Evolutionary conservation across 1,140 invertebrate genomes (phyloP).

Genomic region (Drosophila santomea): DNA sequence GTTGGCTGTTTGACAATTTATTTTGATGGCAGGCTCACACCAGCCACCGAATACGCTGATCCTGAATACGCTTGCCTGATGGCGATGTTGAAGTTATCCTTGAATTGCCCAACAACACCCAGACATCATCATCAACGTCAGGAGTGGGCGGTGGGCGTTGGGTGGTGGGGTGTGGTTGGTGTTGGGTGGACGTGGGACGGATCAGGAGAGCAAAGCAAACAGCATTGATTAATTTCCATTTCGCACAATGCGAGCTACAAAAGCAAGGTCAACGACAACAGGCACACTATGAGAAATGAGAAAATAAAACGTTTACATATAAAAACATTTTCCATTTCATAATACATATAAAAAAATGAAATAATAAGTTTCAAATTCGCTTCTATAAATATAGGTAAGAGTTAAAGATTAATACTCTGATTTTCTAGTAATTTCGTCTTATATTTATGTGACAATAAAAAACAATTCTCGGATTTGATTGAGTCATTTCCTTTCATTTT

Average conservation of each 20-base stretch:
- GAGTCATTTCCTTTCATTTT: too few relatives aligned
- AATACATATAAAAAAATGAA: too few relatives aligned
- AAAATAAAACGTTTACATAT: too few relatives aligned
- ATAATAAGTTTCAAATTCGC: too few relatives aligned
- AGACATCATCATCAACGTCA: conserved; percentile 59
- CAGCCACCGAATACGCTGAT: conserved; percentile 55
- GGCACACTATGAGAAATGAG: conserved; percentile 3
- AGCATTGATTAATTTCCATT: conserved; percentile 81
- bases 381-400: too few relatives aligned
- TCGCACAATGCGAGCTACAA: conserved; percentile 53
- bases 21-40: conserved; percentile 69
- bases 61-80: conserved; percentile 19
- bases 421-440: too few relatives aligned
- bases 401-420: too few relatives aligned
- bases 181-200: not conserved
- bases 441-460: too few relatives aligned
- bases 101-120: conserved; percentile 49
- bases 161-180: not conserved
- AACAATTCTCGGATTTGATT: too few relatives aligned
- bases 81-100: conserved; percentile 34
- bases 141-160: conserved; percentile 26
- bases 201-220: conserved; percentile 61
- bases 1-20: conserved; percentile 78
- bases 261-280: conserved; percentile 57
- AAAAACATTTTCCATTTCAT: too few relatives aligned